phyloP scores from a whole-genome alignment of 1,140 invertebrate genomes.

The Dinothrombium tinctorium region DNA sequence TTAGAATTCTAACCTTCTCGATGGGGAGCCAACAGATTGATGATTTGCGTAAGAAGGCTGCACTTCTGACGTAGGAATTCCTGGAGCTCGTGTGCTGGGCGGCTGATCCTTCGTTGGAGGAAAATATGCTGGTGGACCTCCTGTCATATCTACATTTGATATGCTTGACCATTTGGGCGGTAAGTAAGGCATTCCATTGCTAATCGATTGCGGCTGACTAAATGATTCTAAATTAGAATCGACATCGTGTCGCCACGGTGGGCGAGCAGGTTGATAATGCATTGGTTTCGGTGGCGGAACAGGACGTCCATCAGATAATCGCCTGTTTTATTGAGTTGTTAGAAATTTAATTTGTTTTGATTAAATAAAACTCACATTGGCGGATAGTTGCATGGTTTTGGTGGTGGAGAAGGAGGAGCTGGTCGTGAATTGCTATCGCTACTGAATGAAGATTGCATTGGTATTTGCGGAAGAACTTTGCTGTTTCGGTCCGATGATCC shows the following conservation, averaged over 20 bases:
- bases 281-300: slow-evolving; percentile 16
- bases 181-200: no score
- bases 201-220: neutral
- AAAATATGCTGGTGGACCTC: slow-evolving; percentile 9
- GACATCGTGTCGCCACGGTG: neutral
- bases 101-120: slow-evolving; percentile 2
- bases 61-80: slow-evolving; percentile 16
- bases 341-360: slow-evolving; percentile 4
- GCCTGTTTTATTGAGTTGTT: slow-evolving; percentile 1
- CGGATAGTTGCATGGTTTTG: slow-evolving; percentile 13
- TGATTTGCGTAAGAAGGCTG: slow-evolving; percentile 5
- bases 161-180: neutral
- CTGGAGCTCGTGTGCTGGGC: neutral
- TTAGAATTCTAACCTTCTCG: neutral
- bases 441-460: neutral
- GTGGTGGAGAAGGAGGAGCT: slow-evolving; percentile 15
- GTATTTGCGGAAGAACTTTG: neutral
- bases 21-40: slow-evolving; percentile 1
- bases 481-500: neutral
- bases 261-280: slow-evolving; percentile 6
- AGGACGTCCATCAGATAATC: slow-evolving; percentile 13
- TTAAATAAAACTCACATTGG: neutral
- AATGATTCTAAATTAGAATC: neutral
- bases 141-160: slow-evolving; percentile 1
- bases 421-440: slow-evolving; percentile 3